These are phyloP conservation scores for Agrenia bidenticulata DNA, from an alignment of 2,888 invertebrate species.

Conservation along the genomic window DNA sequence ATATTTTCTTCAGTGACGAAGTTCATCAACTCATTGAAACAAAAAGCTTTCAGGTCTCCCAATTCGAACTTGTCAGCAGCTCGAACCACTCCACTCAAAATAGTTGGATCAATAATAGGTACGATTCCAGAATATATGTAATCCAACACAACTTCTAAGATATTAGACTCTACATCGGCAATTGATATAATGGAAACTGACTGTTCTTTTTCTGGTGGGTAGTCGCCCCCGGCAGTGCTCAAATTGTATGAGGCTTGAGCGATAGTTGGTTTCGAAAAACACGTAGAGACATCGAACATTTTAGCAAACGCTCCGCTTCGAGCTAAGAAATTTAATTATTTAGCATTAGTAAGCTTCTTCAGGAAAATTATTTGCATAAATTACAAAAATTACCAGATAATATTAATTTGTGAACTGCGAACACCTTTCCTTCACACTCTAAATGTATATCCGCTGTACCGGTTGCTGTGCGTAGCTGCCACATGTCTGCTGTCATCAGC, in stretches of 20 bases:
- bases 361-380: background rate
- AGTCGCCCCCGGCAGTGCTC: slow-evolving; percentile 4
- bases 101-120: slow-evolving; percentile 4
- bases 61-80: slow-evolving; percentile 26
- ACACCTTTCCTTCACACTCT: slow-evolving; percentile 24
- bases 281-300: slow-evolving; percentile 16
- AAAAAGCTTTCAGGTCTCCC: slow-evolving; percentile 20
- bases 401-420: slow-evolving; percentile 24
- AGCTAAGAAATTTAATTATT: slow-evolving; percentile 4
- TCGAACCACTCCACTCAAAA: slow-evolving; percentile 18
- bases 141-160: slow-evolving; percentile 23
- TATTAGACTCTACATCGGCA: slow-evolving; percentile 18
- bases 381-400: slow-evolving; percentile 14
- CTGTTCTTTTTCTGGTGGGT: slow-evolving; percentile 7
- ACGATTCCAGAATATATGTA: slow-evolving; percentile 25
- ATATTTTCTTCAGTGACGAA: slow-evolving; percentile 17
- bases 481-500: slow-evolving; percentile 18
- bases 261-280: background rate
- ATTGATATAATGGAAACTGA: slow-evolving; percentile 11
- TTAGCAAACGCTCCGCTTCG: slow-evolving; percentile 20
- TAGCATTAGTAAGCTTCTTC: background rate
- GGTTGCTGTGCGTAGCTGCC: slow-evolving; percentile 10
- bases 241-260: background rate
- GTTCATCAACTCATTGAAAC: slow-evolving; percentile 25
- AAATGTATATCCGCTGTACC: slow-evolving; percentile 24